phyloP scores from a whole-genome alignment of 2,113 vertebrate species.

The Perca schrenkii region DNA sequence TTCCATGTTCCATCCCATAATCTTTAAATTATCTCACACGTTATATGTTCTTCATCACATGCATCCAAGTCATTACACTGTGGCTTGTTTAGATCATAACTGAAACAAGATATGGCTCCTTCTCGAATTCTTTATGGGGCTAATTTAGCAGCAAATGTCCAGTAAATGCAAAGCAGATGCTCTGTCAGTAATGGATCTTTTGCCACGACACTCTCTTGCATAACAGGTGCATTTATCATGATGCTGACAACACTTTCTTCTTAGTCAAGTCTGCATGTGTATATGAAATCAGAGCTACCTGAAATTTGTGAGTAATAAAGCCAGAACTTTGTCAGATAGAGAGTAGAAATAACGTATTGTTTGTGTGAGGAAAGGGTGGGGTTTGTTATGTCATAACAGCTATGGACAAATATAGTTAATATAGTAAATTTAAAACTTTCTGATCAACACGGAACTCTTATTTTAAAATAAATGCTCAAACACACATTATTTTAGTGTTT shows the following conservation, averaged over 20 bases:
- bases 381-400: slow-evolving; percentile 6
- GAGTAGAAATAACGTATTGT: neutral
- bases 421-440: neutral
- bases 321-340: slow-evolving; percentile 1
- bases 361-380: neutral
- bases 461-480: neutral
- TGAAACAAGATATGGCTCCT: slow-evolving; percentile 26
- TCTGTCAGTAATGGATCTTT: slow-evolving; percentile 41
- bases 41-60: slow-evolving; percentile 50
- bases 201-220: slow-evolving; percentile 9
- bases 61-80: slow-evolving; percentile 43
- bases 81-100: slow-evolving; percentile 30
- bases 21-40: slow-evolving; percentile 42
- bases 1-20: slow-evolving; percentile 48
- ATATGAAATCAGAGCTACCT: slow-evolving; percentile 12
- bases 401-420: neutral
- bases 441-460: neutral
- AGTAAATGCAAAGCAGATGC: slow-evolving; percentile 48
- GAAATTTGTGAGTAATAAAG: slow-evolving; percentile 10
- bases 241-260: slow-evolving; percentile 51
- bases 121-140: slow-evolving; percentile 1
- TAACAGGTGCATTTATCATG: slow-evolving; percentile 61
- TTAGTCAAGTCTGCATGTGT: slow-evolving; percentile 23
- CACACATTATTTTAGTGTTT: neutral
- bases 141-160: slow-evolving; percentile 49